Base-by-base conservation (phyloP, 2,888 invertebrate genomes). In the Aphrophora alni region DNA sequence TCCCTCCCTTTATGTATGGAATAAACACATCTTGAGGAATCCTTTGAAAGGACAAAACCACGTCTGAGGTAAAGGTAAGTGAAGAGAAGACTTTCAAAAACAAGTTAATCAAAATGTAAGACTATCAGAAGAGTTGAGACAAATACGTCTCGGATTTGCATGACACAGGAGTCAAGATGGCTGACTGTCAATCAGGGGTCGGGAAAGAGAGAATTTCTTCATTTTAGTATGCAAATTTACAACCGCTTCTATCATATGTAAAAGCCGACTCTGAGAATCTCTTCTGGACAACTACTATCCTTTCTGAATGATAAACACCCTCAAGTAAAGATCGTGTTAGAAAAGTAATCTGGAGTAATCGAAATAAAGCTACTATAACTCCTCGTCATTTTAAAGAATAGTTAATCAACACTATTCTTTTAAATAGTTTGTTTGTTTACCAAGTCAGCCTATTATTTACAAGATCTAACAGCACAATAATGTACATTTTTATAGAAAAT, bases 141-240 rank as follows among this genome's bases (percentile, higher is more conserved):
- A 79, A 79, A 79, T 79, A 79, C 74, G 78, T 79, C 21, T 59
- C 74, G 24, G n/a, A 79, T 79, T 79, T 79, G 78, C 78, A 79
- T 79, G 73, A 79, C 78, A 79, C 38, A 79, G 78, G 74, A 25
- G 68, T 74, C 78, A 79, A 79, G 78, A 79, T 79, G 78, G 78
- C 78, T 74, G 78, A 59, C 59, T 79, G 78, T 79, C 78, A 79
- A 79, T 79, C 78, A 79, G 33, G 71, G 33, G 68, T 74, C 74
- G 73, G 73, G 78, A 79, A 79, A 79, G 78, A 81, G 82, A 78
- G 79, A 81, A 83, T 83, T 82, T 82, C 82, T 82, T 82, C 83
- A 83, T 83, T 82, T 83, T 76, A 82, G 83, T 81, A 83, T 83
- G 83, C 82, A 83, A 83, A 83, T 83, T 82, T 8, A 2, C n/a